These are phyloP conservation scores for Ennomos erosarius DNA, from an alignment of 2,888 invertebrate genomes.

Conservation along the genomic window DNA sequence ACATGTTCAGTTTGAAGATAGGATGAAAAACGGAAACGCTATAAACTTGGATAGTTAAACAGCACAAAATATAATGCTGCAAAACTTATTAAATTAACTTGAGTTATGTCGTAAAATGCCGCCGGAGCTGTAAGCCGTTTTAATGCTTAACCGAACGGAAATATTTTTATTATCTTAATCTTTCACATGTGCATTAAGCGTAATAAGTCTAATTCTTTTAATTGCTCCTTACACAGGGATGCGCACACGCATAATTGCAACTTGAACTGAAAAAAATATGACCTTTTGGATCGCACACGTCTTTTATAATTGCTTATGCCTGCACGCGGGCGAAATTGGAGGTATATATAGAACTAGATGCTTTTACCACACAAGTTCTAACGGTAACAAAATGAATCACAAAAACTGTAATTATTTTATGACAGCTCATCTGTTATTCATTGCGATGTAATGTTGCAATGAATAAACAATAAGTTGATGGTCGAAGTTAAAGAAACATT, in stretches of 20 bases:
- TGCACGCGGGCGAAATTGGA: slow-evolving; percentile 39
- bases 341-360: slow-evolving; percentile 37
- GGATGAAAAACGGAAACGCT: slow-evolving; percentile 11
- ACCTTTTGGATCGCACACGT: slow-evolving; percentile 63
- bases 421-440: slow-evolving; percentile 45
- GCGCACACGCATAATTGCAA: slow-evolving; percentile 65
- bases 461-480: slow-evolving; percentile 24
- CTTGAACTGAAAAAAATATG: slow-evolving; percentile 61
- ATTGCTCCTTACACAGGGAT: slow-evolving; percentile 58
- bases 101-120: slow-evolving; percentile 39
- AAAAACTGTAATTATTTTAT: slow-evolving; percentile 44
- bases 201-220: slow-evolving; percentile 71
- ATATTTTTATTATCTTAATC: slow-evolving; percentile 60
- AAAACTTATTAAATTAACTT: slow-evolving; percentile 29
- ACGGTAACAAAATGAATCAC: slow-evolving; percentile 19
- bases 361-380: slow-evolving; percentile 11
- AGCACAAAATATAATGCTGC: slow-evolving; percentile 29
- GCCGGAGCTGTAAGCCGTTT: slow-evolving; percentile 39
- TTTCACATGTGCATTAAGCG: slow-evolving; percentile 55
- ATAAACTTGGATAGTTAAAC: slow-evolving; percentile 14
- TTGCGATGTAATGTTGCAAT: slow-evolving; percentile 30
- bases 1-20: slow-evolving; percentile 1
- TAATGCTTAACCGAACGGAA: slow-evolving; percentile 49
- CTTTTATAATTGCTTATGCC: slow-evolving; percentile 56
- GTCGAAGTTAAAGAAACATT: slow-evolving; percentile 1